Evolutionary conservation across 2,113 vertebrate species (phyloP).

Genomic region (Pristiophorus japonicus): DNA sequence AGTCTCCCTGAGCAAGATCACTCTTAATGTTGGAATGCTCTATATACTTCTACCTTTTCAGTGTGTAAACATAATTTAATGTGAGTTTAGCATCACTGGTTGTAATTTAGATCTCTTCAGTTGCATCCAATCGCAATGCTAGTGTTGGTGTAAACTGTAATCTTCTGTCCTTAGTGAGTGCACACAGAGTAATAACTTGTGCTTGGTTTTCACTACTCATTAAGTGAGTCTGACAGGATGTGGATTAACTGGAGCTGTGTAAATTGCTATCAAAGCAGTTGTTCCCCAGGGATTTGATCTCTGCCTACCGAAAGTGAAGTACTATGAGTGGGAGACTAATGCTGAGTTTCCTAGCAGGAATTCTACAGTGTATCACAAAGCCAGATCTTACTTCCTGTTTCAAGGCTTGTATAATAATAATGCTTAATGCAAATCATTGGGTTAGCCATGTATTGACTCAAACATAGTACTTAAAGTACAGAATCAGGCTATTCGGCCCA

Average conservation of each 20-base stretch:
- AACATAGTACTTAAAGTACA: background rate
- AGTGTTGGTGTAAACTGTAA: background rate
- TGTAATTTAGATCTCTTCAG: constrained; percentile 1
- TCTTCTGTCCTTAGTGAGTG: background rate
- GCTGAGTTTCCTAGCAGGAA: background rate
- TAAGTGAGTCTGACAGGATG: background rate
- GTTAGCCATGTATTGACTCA: background rate
- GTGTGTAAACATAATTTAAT: background rate
- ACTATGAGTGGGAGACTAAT: background rate
- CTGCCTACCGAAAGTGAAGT: background rate
- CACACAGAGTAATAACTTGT: background rate
- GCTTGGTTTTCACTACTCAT: background rate
- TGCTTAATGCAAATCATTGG: background rate
- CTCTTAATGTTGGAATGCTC: background rate
- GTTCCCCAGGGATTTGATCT: background rate
- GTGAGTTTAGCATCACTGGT: background rate
- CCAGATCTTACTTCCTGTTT: background rate
- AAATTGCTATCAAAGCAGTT: constrained; percentile 23
- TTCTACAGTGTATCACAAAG: background rate
- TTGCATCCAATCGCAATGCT: background rate
- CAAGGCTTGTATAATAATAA: background rate
- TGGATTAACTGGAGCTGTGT: constrained; percentile 3
- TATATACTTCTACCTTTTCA: background rate
- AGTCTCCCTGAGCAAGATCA: background rate
- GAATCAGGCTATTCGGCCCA: too few species aligned